Base-by-base conservation (phyloP, 2,113 vertebrate genomes). In the Chionodraco myersi region DNA sequence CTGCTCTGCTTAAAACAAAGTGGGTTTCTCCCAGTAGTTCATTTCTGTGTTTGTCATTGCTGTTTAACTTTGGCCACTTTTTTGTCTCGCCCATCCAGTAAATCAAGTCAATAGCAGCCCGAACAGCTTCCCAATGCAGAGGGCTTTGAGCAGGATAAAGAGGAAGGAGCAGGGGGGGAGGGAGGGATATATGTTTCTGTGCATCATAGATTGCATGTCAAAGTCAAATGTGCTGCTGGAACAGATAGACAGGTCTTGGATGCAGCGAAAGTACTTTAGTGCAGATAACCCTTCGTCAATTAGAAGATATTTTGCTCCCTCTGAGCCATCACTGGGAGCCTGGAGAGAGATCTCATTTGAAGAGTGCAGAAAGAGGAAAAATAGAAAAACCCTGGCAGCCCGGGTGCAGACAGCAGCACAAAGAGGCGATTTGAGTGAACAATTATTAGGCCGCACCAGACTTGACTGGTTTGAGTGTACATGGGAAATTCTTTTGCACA, bases 401-500 rank as follows among this genome's bases (percentile, higher is more conserved):
- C 4, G 64, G 86, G 76, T 60, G 54, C 76, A 85, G 84, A 89
- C 85, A 84, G 82, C 72, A 91, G 83, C 82, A 92, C 90, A 91
- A 91, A 90, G 90, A 87, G 81, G 77, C 62, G 65, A 91, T 89
- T 86, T 89, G 84, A 93, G 82, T 84, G 83, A 91, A 90, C 90
- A 87, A 91, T 93, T 91, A 92, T 86, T 88, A 79, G 88, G 84
- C 83, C 49, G 66, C 72, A 84, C 83, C 88, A 92, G 86, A 87
- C 91, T 91, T 77, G 71, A 81, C 83, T 86, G 88, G 88, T 87
- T 86, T 80, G 78, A 70, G 83, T 60, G 66, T 86, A 86, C 83
- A 90, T 83, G 87, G 86, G 92, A 88, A 89, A 92, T 83, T 86
- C 81, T 91, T 88, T 58, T 79, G 85, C 75, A 69, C 73, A 73